A percentile compares a stretch with the other conserved stretches of the same genome.
These are phyloP conservation scores for Drosophila histrio DNA, from an alignment of 2,888 invertebrate genomes.

Conservation along the genomic window DNA sequence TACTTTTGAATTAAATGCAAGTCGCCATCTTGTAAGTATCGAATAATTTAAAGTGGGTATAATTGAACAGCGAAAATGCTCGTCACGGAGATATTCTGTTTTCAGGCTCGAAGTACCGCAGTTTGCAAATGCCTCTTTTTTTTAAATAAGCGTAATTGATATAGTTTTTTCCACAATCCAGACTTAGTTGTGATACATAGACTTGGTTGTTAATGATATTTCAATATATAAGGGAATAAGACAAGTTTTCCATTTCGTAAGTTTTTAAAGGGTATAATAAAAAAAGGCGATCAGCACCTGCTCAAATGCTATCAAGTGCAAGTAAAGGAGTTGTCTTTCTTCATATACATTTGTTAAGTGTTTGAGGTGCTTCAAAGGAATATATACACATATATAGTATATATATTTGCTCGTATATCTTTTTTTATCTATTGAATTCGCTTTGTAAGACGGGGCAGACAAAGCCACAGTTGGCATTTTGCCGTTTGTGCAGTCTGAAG, in stretches of 20 bases:
- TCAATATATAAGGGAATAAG: background rate
- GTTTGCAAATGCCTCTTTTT: background rate
- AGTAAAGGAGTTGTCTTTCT: slow-evolving; percentile 42
- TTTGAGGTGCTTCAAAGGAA: slow-evolving; percentile 50
- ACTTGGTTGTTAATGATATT: background rate
- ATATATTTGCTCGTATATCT: slow-evolving; percentile 30
- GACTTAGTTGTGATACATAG: too few species aligned
- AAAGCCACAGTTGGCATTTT: slow-evolving; percentile 42
- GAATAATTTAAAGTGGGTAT: too few species aligned
- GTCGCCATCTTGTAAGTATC: background rate
- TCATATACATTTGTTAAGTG: slow-evolving; percentile 37
- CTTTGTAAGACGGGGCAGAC: slow-evolving; percentile 31
- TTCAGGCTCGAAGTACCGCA: background rate
- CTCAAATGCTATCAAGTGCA: slow-evolving; percentile 54
- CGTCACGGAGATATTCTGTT: background rate
- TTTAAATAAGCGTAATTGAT: too few species aligned
- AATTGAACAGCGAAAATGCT: too few species aligned
- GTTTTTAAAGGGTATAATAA: background rate
- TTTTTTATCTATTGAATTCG: slow-evolving; percentile 53
- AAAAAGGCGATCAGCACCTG: slow-evolving; percentile 9
- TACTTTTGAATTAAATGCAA: background rate
- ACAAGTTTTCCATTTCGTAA: background rate
- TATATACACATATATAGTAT: slow-evolving; percentile 22
- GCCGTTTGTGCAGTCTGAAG: slow-evolving; percentile 15
- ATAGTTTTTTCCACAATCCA: too few species aligned